A percentile compares a stretch with the other conserved stretches of the same genome.
Conservation (phyloP, 1,140 invertebrate genomes). For the Portunus trituberculatus region DNA sequence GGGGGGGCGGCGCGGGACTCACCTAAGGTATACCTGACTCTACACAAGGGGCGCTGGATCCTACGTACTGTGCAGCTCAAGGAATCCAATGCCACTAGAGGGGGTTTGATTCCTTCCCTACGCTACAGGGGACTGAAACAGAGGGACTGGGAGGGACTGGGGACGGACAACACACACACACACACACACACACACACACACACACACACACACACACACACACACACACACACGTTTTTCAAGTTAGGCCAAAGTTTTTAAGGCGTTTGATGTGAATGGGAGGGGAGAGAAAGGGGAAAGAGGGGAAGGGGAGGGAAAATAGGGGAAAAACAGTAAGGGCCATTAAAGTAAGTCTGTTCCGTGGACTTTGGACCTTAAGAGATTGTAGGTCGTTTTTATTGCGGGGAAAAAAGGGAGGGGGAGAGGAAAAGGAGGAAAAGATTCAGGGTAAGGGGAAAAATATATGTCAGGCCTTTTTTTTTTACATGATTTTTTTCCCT, state of each 20-base stretch:
- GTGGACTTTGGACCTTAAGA: no score
- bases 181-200: background rate
- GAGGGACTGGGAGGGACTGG: background rate
- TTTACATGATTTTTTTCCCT: no score
- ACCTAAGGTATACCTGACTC: background rate
- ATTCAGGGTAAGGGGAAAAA: background rate
- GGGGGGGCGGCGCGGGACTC: background rate
- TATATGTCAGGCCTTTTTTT: no score
- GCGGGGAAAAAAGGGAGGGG: background rate
- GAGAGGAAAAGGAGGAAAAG: background rate
- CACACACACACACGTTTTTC: no score
- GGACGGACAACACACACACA: background rate
- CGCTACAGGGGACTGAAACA: background rate
- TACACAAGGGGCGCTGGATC: background rate
- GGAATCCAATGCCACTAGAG: background rate
- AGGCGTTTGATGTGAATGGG: no score
- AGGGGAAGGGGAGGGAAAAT: no score
- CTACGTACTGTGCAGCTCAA: background rate
- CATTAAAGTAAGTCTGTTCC: no score
- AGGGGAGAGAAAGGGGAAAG: no score
- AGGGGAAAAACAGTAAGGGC: background rate
- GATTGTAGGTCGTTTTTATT: no score
- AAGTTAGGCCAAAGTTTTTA: no score
- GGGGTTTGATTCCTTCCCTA: no score
- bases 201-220: background rate